Evolutionary conservation across 2,797 vertebrate species (phyloP), one percentile per base, ranked within the genome.

Genomic region (Megalops cyprinoides): DNA sequence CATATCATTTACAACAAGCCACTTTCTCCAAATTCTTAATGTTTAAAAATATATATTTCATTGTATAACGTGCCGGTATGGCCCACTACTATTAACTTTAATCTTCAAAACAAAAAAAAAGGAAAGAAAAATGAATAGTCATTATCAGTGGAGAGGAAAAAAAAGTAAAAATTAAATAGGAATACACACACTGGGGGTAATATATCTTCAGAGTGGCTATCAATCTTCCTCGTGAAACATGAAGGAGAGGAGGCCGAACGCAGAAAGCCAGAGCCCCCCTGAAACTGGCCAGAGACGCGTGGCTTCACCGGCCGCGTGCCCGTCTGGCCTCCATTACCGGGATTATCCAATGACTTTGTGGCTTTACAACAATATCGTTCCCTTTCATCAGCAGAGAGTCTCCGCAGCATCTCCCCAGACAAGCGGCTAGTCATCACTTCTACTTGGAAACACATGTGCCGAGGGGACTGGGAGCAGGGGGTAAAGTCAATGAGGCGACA

Each of bases 321-420:
- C 5, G 81, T 83, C 90, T 91, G 90, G 84, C 91, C 90, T 85
- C 88, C 85, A 94, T 94, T 94, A 94, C 85, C 92, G 90, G 90
- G 88, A 93, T 91, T 90, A 92, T 87, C 90, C 87, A 86, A 88
- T 91, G 92, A 94, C 88, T 92, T 83, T 82, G 48, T 1, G 86
- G 87, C 85, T 92, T 92, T 92, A 93, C 90, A 84, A 81, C 85
- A 82, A 86, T 88, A 84, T 81, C 74, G 58, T 86, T 85, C 81
- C 82, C 89, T 92, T 92, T 94, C 94, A 94, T 94, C 93, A 92
- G 86, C 86, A 77, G 77, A 82, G 84, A 89, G 86, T 88, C 86
- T 69, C 88, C 89, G 91, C 65, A 25, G 42, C 91, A 88, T 92
- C 91, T n/a, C 89, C 86, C 83, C 18, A 85, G 82, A 44, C 87